Base-by-base conservation (phyloP, 2,888 invertebrate species). In the Chrysolina haemoptera region DNA sequence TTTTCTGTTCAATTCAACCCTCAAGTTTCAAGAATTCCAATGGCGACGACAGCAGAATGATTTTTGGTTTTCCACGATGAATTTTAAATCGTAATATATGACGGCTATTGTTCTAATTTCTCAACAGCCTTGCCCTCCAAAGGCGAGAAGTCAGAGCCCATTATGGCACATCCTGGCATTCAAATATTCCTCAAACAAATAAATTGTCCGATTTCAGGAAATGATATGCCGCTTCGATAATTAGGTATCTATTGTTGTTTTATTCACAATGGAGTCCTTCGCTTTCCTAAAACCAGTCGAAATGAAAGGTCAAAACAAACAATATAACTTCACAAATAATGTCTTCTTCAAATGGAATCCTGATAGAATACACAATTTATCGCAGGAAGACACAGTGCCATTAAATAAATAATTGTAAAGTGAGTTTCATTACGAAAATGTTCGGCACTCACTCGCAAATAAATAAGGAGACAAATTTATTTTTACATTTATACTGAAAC, bases 101-200 rank as follows among this genome's bases (percentile, higher is more conserved):
- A 59, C 59, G 27, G 71, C 75, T 71, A 78, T 78, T 78, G 78
- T 78, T 78, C 78, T 72, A 76, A 72, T 78, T 78, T 70, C 72
- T 14, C 53, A 71, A 73, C 70, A 76, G 71, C 79, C 79, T 79
- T 79, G 79, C 79, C 77, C 79, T 75, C 73, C 62, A 76, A 77
- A 77, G 79, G 79, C 75, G 78, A 79, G 77, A 78, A 76, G 79
- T 79, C 79, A 78, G 66, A 73, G 76, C 71, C 72, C 69, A 79
- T 79, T 71, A 78, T 75, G 73, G 72, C 73, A 76, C 70, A 78
- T 79, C 79, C 79, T 78, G 74, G 79, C 78, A 79, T 79, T 79
- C 77, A 79, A 76, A 75, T 66, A 72, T 74, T 68, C 75, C 73
- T 50, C 72, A 73, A 69, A 78, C 76, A 73, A 74, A 76, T 76